Evolutionary conservation across 37 sponge, comb jelly and placozoan species (phyloP).

Genomic region (Spongilla lacustris): DNA sequence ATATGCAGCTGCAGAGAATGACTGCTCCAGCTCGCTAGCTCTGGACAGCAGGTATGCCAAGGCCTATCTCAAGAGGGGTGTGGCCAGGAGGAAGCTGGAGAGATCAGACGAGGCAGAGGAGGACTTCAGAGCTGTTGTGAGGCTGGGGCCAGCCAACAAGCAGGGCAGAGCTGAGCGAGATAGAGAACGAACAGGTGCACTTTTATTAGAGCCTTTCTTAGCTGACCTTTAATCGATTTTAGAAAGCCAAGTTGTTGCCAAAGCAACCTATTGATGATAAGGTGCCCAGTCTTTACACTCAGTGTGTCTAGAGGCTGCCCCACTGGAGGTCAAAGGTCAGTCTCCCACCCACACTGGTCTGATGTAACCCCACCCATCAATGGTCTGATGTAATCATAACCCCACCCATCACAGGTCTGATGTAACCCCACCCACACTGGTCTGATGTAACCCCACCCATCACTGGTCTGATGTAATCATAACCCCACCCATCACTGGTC

Average conservation of each 20-base stretch:
- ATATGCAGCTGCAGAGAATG: slow-evolving; percentile 78
- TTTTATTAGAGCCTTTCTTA: neutral
- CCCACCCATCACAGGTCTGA: no score
- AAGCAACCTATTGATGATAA: neutral
- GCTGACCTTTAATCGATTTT: neutral
- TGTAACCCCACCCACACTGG: no score
- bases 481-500: no score
- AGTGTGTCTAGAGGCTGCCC: slow-evolving; percentile 62
- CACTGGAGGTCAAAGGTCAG: slow-evolving; percentile 79
- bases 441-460: no score
- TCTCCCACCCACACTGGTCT: no score
- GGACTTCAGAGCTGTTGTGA: slow-evolving; percentile 66
- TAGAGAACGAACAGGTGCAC: slow-evolving; percentile 31
- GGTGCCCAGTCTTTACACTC: slow-evolving; percentile 11
- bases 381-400: no score
- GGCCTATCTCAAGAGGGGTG: slow-evolving; percentile 73
- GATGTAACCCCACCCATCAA: neutral
- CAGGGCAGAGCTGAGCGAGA: slow-evolving; percentile 46
- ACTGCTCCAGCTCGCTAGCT: slow-evolving; percentile 63
- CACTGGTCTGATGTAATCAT: no score
- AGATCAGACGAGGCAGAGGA: slow-evolving; percentile 40
- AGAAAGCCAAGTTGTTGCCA: neutral
- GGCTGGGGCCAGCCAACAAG: slow-evolving; percentile 75
- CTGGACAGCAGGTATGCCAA: slow-evolving; percentile 76
- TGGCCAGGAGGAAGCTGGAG: slow-evolving; percentile 47